Evolutionary conservation across 2,888 invertebrate species (phyloP).

Genomic region (Athripsodes cinereus): DNA sequence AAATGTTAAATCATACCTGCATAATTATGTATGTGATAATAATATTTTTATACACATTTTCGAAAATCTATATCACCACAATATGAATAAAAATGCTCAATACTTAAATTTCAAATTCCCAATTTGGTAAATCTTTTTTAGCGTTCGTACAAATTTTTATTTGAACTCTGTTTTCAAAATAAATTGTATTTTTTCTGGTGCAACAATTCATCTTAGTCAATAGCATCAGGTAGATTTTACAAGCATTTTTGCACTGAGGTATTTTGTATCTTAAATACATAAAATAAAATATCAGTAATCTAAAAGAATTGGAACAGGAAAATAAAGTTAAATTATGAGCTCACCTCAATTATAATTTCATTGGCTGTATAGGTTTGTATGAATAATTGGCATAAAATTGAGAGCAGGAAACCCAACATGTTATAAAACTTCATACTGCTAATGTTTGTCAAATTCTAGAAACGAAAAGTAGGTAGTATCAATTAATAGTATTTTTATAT

Average conservation of each 20-base stretch:
- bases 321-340: background rate
- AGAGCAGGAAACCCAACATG: constrained; percentile 22
- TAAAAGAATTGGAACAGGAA: background rate
- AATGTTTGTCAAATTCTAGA: constrained; percentile 23
- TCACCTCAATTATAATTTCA: constrained; percentile 25
- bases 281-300: background rate
- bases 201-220: too few relatives aligned
- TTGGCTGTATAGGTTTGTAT: constrained; percentile 25
- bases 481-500: too few relatives aligned
- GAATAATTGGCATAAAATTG: constrained; percentile 24
- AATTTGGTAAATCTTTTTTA: too few relatives aligned
- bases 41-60: constrained; percentile 22
- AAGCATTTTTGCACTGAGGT: too few relatives aligned
- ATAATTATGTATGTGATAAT: background rate
- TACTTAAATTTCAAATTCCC: too few relatives aligned
- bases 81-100: too few relatives aligned
- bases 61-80: too few relatives aligned
- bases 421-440: constrained; percentile 21
- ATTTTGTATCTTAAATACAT: background rate
- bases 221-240: too few relatives aligned
- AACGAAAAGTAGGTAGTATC: background rate
- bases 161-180: too few relatives aligned
- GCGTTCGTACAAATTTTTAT: too few relatives aligned
- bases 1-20: background rate
- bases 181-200: too few relatives aligned